Percentiles rank a stretch among this genome's conserved stretches.
Evolutionary conservation across 2,797 vertebrate species (phyloP).

Genomic region (Taenioides sp.): DNA sequence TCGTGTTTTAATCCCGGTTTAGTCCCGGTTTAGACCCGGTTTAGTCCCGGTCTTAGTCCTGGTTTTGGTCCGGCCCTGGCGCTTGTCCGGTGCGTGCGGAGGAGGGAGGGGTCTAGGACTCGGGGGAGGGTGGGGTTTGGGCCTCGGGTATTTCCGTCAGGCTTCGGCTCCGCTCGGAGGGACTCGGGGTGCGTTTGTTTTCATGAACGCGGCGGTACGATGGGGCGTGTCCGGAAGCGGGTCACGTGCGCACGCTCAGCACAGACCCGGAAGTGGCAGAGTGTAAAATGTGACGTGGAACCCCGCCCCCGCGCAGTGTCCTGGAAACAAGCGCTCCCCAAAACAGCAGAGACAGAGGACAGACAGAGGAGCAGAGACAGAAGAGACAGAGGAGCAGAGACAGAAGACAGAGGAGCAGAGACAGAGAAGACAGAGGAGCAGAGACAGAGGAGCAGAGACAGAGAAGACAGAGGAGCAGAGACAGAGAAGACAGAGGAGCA

Average conservation of each 20-base stretch:
- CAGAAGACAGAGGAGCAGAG: too few species aligned
- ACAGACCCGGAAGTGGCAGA: background rate
- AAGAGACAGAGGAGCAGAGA: too few species aligned
- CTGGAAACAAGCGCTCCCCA: background rate
- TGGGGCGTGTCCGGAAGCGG: background rate
- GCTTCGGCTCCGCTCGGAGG: background rate
- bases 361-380: background rate
- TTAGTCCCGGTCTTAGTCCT: background rate
- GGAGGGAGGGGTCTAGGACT: background rate
- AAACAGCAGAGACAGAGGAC: background rate
- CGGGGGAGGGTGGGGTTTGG: background rate
- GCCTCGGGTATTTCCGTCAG: background rate
- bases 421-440: too few species aligned
- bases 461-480: too few species aligned
- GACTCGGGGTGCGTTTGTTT: background rate
- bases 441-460: too few species aligned
- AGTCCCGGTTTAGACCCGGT: background rate
- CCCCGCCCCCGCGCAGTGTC: background rate
- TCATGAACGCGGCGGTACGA: background rate
- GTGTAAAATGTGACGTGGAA: constrained; percentile 14
- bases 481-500: too few species aligned
- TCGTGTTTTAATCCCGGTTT: background rate
- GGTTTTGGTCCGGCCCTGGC: background rate
- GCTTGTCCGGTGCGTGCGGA: background rate
- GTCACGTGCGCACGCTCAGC: constrained; percentile 10